phyloP scores from a whole-genome alignment of 2,888 invertebrate genomes.

The Limnephilus lunatus region DNA sequence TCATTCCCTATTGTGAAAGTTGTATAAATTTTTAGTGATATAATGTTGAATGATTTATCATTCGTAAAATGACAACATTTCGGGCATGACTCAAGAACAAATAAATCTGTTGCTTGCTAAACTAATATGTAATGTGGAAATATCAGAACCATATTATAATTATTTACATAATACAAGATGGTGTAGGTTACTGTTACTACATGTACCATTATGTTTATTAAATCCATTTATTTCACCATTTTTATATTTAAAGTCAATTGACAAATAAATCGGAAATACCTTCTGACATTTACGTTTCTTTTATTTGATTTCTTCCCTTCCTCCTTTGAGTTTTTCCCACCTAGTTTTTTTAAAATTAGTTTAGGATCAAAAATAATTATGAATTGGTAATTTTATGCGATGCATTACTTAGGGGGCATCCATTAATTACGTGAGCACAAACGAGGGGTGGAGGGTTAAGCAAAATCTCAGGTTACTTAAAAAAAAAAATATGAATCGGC shows the following conservation, averaged over 20 bases:
- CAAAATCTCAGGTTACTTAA: too few relatives aligned
- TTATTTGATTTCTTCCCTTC: conserved; percentile 26
- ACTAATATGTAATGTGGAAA: not conserved
- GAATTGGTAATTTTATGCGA: not conserved
- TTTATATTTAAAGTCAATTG: conserved; percentile 59
- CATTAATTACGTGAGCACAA: too few relatives aligned
- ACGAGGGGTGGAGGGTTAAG: too few relatives aligned
- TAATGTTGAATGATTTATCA: not conserved
- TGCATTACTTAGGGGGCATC: not conserved
- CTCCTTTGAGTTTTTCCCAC: not conserved
- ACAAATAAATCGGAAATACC: conserved; percentile 57
- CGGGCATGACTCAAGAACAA: not conserved
- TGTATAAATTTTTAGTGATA: conserved; percentile 10
- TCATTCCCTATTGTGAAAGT: conserved; percentile 14
- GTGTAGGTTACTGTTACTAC: conserved; percentile 50
- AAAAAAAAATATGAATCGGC: too few relatives aligned
- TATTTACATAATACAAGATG: conserved; percentile 14
- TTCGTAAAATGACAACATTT: not conserved
- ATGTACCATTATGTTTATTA: conserved; percentile 53
- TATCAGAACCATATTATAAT: not conserved
- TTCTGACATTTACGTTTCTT: conserved; percentile 55
- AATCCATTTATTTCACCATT: conserved; percentile 60
- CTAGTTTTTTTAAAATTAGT: not conserved
- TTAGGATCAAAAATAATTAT: not conserved
- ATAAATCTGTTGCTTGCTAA: not conserved